Conservation (phyloP, 2,797 vertebrate species). For the Alfaro cultratus region DNA sequence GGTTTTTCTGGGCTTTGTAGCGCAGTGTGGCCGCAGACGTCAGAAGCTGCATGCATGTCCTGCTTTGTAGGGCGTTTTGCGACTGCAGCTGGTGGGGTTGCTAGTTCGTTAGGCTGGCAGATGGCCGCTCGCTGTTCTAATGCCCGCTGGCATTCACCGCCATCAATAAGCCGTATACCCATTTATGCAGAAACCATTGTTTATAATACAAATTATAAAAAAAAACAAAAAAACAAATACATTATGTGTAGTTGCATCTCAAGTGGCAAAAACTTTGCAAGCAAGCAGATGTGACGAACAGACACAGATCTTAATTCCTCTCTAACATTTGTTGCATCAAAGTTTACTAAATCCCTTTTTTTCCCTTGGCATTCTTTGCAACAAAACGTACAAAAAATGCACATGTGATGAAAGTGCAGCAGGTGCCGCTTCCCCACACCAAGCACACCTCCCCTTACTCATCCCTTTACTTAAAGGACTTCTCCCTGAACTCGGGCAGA, state of each 20-base stretch:
- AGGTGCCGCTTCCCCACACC: constrained; percentile 29
- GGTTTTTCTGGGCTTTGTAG: constrained; percentile 84
- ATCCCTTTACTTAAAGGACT: constrained; percentile 43
- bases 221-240: constrained; percentile 5
- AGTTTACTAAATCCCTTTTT: background rate
- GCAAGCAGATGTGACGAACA: background rate
- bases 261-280: background rate
- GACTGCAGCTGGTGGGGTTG: constrained; percentile 88
- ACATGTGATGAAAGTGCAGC: constrained; percentile 13
- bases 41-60: constrained; percentile 91
- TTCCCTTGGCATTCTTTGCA: background rate
- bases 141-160: constrained; percentile 85
- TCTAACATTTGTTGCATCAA: background rate
- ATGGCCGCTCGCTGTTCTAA: constrained; percentile 87
- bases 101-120: constrained; percentile 85
- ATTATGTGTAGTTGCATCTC: background rate
- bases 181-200: constrained; percentile 66
- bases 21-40: constrained; percentile 90
- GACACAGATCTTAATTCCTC: background rate
- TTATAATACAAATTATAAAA: constrained; percentile 19
- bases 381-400: constrained; percentile 22
- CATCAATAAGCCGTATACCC: constrained; percentile 79
- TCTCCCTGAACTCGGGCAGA: constrained; percentile 59
- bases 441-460: constrained; percentile 19
- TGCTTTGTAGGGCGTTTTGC: constrained; percentile 90